Base-by-base conservation (phyloP, 2,888 invertebrate genomes). In the Drosophila kokeensis region DNA sequence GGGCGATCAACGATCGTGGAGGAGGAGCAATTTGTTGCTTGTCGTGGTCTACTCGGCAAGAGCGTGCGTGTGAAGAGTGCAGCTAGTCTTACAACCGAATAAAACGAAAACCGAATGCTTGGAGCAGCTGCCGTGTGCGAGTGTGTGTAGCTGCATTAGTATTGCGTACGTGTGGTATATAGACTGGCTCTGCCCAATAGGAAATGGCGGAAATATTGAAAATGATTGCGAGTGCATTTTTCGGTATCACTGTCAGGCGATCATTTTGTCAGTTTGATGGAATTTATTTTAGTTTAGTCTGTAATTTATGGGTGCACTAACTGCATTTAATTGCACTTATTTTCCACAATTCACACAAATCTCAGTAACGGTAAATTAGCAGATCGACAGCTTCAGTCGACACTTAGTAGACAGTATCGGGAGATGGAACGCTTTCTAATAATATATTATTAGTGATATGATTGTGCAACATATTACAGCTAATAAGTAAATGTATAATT, bases 171-270 rank as follows among this genome's bases (percentile, higher is more conserved):
- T 71, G 69, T 66, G 49, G 64, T 77, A 71, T 82, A 81, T 83
- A 82, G 54, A 66, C 48, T 1, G 67, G 49, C 53, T 45, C 73
- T 69, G 69, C 74, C 86, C 87, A 87, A 87, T 87, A 87, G 84
- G 89, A 87, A 87, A 87, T 87, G 87, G 87, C 89, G 87, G 87
- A 82, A 82, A 81, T 81, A 81, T 82, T 78, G 73, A 62, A 73
- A 73, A 70, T 57, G 63, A 52, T 74, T 54, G 69, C 70, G 69
- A 52, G 65, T 87, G 70, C 73, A 77, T 55, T 80, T 70, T 83
- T 84, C 87, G 77, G 79, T 80, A 68, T 70, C 70, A 58, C 48
- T 65, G 55, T 36, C 30, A 34, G 40, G 54, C 80, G 79, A 81
- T 76, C 79, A 70, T 72, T 63, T 76, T 52, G 67, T 40, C 38